Evolutionary conservation across 2,888 invertebrate genomes (phyloP).

Genomic region (Coelogynopora nodosa): DNA sequence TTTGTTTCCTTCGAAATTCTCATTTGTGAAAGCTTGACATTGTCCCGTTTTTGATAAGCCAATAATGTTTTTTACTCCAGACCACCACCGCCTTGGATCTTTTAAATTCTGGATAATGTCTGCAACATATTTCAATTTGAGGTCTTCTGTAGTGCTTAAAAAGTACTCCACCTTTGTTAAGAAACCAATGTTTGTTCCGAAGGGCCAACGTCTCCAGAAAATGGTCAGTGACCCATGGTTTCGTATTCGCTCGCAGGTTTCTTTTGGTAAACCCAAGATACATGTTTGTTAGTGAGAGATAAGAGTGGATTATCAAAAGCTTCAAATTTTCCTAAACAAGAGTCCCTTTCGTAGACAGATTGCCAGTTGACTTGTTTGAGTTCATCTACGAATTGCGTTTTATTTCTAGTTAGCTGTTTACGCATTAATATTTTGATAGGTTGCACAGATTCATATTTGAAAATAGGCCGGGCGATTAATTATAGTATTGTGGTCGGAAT

Average conservation of each 20-base stretch:
- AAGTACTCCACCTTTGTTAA: too few species aligned
- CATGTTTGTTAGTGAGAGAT: background rate
- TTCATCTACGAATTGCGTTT: background rate
- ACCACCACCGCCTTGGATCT: too few species aligned
- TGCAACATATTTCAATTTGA: too few species aligned
- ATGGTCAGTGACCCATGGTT: background rate
- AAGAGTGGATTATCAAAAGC: conserved; percentile 13
- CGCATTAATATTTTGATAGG: conserved; percentile 20
- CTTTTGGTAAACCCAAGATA: conserved; percentile 2
- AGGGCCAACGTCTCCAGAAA: background rate
- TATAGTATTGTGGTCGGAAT: conserved; percentile 19
- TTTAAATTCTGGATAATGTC: too few species aligned
- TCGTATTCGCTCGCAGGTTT: background rate
- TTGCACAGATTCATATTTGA: conserved; percentile 27
- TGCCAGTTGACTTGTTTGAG: conserved; percentile 6
- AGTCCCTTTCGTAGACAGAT: conserved; percentile 19
- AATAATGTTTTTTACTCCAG: too few species aligned
- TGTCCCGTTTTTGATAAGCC: too few species aligned
- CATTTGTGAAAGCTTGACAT: too few species aligned
- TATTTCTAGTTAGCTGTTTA: conserved; percentile 18
- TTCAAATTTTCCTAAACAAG: conserved; percentile 8
- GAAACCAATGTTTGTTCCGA: too few species aligned
- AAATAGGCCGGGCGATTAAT: conserved; percentile 23
- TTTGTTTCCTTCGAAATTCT: too few species aligned
- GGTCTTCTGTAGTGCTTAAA: too few species aligned